Percentiles rank a stretch among this genome's conserved stretches.
These are phyloP conservation scores for Scaptomyza graminum DNA, from an alignment of 1,140 invertebrate genomes.

Conservation along the genomic window DNA sequence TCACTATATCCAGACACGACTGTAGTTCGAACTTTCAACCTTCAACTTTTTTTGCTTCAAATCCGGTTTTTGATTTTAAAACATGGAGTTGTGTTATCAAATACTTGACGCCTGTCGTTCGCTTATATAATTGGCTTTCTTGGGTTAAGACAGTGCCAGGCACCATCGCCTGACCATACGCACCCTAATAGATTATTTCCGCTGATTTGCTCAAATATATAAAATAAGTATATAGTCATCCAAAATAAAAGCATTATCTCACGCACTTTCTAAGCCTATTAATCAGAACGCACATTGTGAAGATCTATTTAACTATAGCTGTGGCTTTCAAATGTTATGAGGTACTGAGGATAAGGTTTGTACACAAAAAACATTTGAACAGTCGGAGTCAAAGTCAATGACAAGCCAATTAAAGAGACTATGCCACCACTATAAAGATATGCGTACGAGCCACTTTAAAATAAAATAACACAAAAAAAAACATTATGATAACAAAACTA, in stretches of 20 bases:
- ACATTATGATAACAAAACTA: conserved; percentile 43
- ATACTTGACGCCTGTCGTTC: too few relatives aligned
- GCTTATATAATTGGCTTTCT: conserved; percentile 15
- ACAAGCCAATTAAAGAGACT: conserved; percentile 31
- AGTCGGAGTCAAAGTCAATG: conserved; percentile 28
- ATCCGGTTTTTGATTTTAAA: too few relatives aligned
- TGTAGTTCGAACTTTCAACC: too few relatives aligned
- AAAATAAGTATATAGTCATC: not conserved
- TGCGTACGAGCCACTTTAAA: conserved; percentile 17
- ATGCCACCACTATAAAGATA: conserved; percentile 14
- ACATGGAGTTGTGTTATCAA: too few relatives aligned
- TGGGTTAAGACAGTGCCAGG: conserved; percentile 68
- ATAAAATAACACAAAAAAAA: conserved; percentile 11
- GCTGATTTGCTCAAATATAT: conserved; percentile 47
- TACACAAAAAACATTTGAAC: conserved; percentile 7
- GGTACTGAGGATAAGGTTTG: conserved; percentile 25
- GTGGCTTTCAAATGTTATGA: not conserved
- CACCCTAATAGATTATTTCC: conserved; percentile 66
- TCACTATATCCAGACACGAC: too few relatives aligned
- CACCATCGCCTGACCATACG: conserved; percentile 51
- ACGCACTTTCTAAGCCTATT: conserved; percentile 55
- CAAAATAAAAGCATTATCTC: conserved; percentile 8
- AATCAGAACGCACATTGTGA: conserved; percentile 33
- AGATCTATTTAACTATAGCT: not conserved
- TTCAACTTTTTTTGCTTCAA: too few relatives aligned